Evolutionary conservation across 2,888 invertebrate species (phyloP), one percentile per base, ranked within the genome.

Genomic region (Ferdinandea cuprea): DNA sequence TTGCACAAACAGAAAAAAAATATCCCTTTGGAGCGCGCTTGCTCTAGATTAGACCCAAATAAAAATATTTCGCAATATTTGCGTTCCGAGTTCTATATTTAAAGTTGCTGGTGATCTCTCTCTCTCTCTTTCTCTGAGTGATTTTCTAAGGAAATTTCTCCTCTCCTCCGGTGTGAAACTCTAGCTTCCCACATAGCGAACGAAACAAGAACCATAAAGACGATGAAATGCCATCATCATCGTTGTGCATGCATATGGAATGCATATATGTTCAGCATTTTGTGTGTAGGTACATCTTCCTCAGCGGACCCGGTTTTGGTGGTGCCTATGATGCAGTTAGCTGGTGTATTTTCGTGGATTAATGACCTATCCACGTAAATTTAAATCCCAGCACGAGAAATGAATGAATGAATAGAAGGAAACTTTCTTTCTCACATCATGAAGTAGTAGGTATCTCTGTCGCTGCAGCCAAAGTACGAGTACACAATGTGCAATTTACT

Each of bases 281-380:
- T 63, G 71, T 48, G 25, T n/a, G n/a, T n/a, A n/a, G n/a, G n/a
- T 15, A 54, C 30, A 35, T 77, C 71, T 71, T 77, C 71, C 63
- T 58, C 28, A 56, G 7, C 40, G 63, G 50, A 72, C 72, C 40
- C 58, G 73, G 44, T 17, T 79, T 79, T 59, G 50, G 35, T 35
- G 54, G 25, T 25, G 9, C 37, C 19, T 28, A 3, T 30, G 17
- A n/a, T 52, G 13, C 44, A 9, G 42, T 28, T 59, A 56, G 74
- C 15, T 37, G 13, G 48, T 30, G 59, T n/a, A n/a, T 66, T 80
- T 74, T 74, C 48, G 81, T 83, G 77, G 81, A 83, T 83, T 83
- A 83, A 83, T 77, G 81, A 83, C 81, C 81, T 83, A 83, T 83
- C 81, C 76, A 77, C 73, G 79, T 73, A 40, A 79, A 79, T 79